Conservation (phyloP, 2,888 invertebrate genomes). For the Pediacus dermestoides region DNA sequence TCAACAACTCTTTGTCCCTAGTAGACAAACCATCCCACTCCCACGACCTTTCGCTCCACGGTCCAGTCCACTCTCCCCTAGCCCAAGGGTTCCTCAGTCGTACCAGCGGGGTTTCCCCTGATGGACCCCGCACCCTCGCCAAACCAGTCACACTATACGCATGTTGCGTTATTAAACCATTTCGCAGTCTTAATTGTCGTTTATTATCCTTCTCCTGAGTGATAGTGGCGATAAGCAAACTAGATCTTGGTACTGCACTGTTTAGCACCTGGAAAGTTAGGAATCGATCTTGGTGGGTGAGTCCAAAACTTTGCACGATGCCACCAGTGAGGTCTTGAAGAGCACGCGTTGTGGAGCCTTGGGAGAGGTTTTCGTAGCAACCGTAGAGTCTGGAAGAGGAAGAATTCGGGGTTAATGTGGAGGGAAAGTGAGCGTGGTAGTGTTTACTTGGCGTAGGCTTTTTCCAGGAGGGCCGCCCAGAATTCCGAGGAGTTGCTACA, state of each 20-base stretch:
- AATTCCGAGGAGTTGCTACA: constrained; percentile 65
- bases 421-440: constrained; percentile 11
- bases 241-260: constrained; percentile 68
- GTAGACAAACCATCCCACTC: constrained; percentile 66
- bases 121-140: constrained; percentile 61
- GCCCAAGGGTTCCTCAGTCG: constrained; percentile 66
- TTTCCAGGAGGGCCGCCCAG: constrained; percentile 75
- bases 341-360: constrained; percentile 64
- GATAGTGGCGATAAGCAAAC: constrained; percentile 64
- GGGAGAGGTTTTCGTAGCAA: constrained; percentile 62
- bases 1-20: constrained; percentile 61
- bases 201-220: constrained; percentile 58
- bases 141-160: constrained; percentile 71
- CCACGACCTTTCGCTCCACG: constrained; percentile 67
- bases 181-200: constrained; percentile 56
- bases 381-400: constrained; percentile 59
- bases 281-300: constrained; percentile 62
- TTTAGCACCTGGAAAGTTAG: constrained; percentile 64
- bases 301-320: constrained; percentile 68
- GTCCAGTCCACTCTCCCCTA: constrained; percentile 66
- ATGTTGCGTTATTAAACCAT: constrained; percentile 64
- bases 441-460: constrained; percentile 75
- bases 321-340: constrained; percentile 73
- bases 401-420: background rate
- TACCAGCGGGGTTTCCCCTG: constrained; percentile 58